Evolutionary conservation across 2,888 invertebrate species (phyloP).

Genomic region (Phytoseiulus persimilis): DNA sequence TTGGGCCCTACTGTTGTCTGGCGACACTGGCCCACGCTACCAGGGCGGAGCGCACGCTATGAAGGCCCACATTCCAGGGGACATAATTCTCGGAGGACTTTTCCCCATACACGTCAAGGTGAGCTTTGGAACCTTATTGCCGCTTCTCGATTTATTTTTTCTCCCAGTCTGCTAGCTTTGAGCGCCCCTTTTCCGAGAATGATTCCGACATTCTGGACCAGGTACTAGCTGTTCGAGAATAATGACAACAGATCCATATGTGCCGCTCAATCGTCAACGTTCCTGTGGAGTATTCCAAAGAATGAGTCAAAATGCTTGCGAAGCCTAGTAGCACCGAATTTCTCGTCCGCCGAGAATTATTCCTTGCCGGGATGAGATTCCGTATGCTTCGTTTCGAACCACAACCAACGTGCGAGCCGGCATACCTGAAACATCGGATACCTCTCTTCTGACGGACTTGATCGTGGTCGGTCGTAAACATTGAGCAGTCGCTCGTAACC

Average conservation of each 20-base stretch:
- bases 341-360: too few relatives aligned
- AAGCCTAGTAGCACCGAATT: too few relatives aligned
- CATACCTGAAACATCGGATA: neutral
- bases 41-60: conserved; percentile 40
- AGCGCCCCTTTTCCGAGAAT: too few relatives aligned
- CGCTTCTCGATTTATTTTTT: neutral
- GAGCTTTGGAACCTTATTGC: conserved; percentile 43
- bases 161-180: neutral
- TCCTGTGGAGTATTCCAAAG: too few relatives aligned
- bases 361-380: too few relatives aligned
- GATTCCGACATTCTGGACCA: too few relatives aligned
- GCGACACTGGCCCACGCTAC: conserved; percentile 19
- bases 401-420: neutral
- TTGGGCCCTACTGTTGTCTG: conserved; percentile 29
- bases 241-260: too few relatives aligned
- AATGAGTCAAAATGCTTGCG: too few relatives aligned
- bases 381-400: neutral
- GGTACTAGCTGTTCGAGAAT: too few relatives aligned
- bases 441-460: neutral
- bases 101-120: conserved; percentile 57
- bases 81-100: conserved; percentile 56
- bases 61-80: conserved; percentile 50
- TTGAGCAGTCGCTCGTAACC: neutral
- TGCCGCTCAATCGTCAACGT: too few relatives aligned
- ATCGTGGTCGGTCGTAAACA: neutral